Conservation (phyloP, 2,888 invertebrate species). For the Teleiodes luculella region DNA sequence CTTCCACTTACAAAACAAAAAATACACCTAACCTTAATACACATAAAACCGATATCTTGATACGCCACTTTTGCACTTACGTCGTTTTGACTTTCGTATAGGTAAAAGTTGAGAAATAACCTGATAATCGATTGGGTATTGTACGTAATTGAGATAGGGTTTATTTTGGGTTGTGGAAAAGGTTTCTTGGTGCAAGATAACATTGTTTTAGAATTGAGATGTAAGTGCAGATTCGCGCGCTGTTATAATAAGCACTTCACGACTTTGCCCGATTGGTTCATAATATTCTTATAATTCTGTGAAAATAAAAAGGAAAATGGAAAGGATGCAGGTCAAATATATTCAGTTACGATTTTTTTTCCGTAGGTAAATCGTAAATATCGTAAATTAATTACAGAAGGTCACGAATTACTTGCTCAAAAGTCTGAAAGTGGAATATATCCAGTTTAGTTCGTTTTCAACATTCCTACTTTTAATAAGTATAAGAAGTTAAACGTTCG, state of each 20-base stretch:
- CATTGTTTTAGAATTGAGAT: conserved; percentile 70
- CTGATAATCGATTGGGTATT: conserved; percentile 27
- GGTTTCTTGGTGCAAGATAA: conserved; percentile 45
- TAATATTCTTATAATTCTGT: background rate
- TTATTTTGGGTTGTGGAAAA: conserved; percentile 29
- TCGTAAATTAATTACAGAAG: no score
- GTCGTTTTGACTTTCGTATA: conserved; percentile 26
- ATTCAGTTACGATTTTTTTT: no score
- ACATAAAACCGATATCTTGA: conserved; percentile 36
- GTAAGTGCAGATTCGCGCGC: conserved; percentile 48
- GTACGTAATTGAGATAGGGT: conserved; percentile 25
- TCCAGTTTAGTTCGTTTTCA: no score
- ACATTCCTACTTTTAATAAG: background rate
- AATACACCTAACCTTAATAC: conserved; percentile 28
- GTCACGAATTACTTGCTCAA: no score
- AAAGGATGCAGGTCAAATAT: background rate
- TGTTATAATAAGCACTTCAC: conserved; percentile 54
- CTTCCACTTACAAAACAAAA: conserved; percentile 30
- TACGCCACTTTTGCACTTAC: conserved; percentile 17
- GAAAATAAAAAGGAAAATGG: background rate
- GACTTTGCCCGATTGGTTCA: conserved; percentile 33
- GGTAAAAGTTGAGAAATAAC: conserved; percentile 14
- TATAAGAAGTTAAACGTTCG: background rate
- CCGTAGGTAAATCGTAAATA: no score
- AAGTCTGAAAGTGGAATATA: no score